These are phyloP conservation scores for Illadopsis cleaveri DNA, from an alignment of 2,113 vertebrate genomes.

Conservation along the genomic window DNA sequence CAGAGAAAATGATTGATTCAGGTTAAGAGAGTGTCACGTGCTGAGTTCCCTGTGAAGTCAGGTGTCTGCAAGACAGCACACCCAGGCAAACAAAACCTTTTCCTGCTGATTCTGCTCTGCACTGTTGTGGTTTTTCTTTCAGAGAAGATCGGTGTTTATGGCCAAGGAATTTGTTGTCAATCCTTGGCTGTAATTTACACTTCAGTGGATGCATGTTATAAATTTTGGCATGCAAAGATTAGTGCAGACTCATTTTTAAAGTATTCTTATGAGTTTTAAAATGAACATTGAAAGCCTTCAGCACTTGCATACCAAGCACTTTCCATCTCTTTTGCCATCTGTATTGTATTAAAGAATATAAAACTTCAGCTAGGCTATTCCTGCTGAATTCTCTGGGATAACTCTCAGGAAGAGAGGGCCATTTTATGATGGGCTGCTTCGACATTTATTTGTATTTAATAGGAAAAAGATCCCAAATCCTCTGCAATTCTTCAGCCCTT, in stretches of 20 bases:
- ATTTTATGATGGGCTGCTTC: neutral
- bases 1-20: neutral
- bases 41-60: neutral
- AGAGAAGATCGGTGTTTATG: neutral
- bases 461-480: neutral
- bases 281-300: neutral
- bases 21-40: neutral
- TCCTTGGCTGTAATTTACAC: conserved; percentile 6
- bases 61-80: neutral
- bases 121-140: neutral
- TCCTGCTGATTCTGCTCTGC: neutral
- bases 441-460: neutral
- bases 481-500: neutral
- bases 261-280: neutral
- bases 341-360: neutral
- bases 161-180: conserved; percentile 1
- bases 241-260: neutral
- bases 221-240: neutral
- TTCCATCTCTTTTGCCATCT: conserved; percentile 3
- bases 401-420: neutral
- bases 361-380: neutral
- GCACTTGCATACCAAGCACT: neutral
- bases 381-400: neutral
- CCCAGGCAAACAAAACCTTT: neutral
- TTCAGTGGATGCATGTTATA: neutral